These are phyloP conservation scores for Pygoscelis antarcticus DNA, from an alignment of 2,113 vertebrate species.

Conservation along the genomic window DNA sequence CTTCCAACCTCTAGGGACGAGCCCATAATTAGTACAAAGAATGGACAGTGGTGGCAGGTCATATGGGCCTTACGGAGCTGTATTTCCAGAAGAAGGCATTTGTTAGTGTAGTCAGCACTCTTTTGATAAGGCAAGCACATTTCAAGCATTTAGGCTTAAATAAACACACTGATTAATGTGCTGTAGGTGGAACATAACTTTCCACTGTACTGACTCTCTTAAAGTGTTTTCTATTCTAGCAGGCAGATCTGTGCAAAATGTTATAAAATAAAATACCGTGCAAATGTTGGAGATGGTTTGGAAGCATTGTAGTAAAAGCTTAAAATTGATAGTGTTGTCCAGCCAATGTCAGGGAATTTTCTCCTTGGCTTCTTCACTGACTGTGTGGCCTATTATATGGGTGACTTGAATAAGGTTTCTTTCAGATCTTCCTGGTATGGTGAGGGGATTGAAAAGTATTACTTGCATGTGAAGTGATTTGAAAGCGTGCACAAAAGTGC, in stretches of 20 bases:
- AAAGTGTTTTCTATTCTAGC: neutral
- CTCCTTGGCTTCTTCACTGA: neutral
- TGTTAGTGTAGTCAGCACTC: neutral
- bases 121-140: slow-evolving; percentile 24
- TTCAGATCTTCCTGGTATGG: neutral
- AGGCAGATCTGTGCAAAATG: neutral
- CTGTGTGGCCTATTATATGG: neutral
- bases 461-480: neutral
- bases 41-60: slow-evolving; percentile 12
- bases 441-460: neutral
- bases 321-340: neutral
- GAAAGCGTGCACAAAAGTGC: neutral
- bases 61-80: neutral
- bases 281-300: neutral
- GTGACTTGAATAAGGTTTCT: neutral
- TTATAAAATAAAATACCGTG: neutral
- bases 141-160: slow-evolving; percentile 22
- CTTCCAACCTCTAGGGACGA: neutral
- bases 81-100: slow-evolving; percentile 8
- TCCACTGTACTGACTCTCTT: neutral
- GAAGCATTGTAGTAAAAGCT: neutral
- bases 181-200: neutral
- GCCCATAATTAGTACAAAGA: neutral
- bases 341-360: neutral
- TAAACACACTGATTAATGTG: slow-evolving; percentile 24